Evolutionary conservation across 2,888 invertebrate species (phyloP).

Genomic region (Gonocerus acuteangulatus): DNA sequence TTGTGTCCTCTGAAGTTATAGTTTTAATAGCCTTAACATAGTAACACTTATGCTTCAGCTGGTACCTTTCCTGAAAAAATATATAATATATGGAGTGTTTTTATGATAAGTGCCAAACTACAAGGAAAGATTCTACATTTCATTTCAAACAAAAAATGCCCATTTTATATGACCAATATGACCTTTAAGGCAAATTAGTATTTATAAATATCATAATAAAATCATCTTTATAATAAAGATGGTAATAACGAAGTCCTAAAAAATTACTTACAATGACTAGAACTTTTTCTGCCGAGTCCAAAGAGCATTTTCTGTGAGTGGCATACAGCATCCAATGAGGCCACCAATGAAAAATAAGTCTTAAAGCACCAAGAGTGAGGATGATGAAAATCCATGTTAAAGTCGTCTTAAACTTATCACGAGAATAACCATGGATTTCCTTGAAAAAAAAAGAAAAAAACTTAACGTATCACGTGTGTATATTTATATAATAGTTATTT

Average conservation of each 20-base stretch:
- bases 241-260: too few relatives aligned
- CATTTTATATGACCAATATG: too few relatives aligned
- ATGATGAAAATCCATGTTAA: conserved; percentile 58
- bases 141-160: too few relatives aligned
- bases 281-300: conserved; percentile 68
- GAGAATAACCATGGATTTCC: conserved; percentile 37
- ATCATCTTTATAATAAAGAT: too few relatives aligned
- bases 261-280: conserved; percentile 63
- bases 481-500: neutral
- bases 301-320: conserved; percentile 62
- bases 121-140: too few relatives aligned
- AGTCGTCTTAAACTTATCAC: conserved; percentile 30
- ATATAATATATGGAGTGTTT: neutral
- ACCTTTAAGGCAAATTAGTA: too few relatives aligned
- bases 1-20: conserved; percentile 46
- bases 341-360: conserved; percentile 83
- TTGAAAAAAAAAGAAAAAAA: conserved; percentile 23
- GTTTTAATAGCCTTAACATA: conserved; percentile 56
- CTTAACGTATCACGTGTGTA: too few relatives aligned
- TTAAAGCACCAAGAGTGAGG: conserved; percentile 65
- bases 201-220: too few relatives aligned
- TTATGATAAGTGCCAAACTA: neutral
- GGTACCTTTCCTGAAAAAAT: conserved; percentile 60
- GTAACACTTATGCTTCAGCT: conserved; percentile 62
- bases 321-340: conserved; percentile 69